A percentile compares a stretch with the other conserved stretches of the same genome.
Conservation (phyloP, 2,797 vertebrate genomes). For the Chaunax sp. region DNA sequence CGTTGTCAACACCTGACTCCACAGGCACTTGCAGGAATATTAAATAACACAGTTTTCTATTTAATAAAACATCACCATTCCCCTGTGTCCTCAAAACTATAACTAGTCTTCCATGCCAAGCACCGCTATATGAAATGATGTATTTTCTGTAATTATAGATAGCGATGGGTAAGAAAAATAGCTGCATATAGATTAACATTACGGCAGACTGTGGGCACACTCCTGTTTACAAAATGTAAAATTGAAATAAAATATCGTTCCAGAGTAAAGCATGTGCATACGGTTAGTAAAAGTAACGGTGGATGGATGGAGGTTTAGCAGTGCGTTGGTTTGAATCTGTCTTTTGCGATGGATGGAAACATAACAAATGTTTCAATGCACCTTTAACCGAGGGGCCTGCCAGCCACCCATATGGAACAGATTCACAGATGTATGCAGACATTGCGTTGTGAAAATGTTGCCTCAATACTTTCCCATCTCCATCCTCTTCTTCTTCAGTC, state of each 20-base stretch:
- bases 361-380: too few species aligned
- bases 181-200: conserved; percentile 39
- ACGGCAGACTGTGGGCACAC: background rate
- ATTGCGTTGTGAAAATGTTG: conserved; percentile 8
- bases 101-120: conserved; percentile 15
- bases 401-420: conserved; percentile 3
- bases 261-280: background rate
- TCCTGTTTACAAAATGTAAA: conserved; percentile 29
- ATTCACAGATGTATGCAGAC: conserved; percentile 17
- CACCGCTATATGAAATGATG: conserved; percentile 48
- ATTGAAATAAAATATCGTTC: background rate
- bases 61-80: conserved; percentile 2
- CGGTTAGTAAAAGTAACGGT: background rate
- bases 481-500: conserved; percentile 5
- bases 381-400: too few species aligned
- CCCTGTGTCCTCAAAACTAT: too few species aligned
- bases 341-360: too few species aligned
- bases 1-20: too few species aligned
- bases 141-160: conserved; percentile 55
- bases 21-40: too few species aligned
- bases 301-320: background rate
- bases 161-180: too few species aligned
- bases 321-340: too few species aligned
- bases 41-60: background rate
- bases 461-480: background rate